Conservation (phyloP, 2,797 vertebrate species). For the Liparis tanakae region DNA sequence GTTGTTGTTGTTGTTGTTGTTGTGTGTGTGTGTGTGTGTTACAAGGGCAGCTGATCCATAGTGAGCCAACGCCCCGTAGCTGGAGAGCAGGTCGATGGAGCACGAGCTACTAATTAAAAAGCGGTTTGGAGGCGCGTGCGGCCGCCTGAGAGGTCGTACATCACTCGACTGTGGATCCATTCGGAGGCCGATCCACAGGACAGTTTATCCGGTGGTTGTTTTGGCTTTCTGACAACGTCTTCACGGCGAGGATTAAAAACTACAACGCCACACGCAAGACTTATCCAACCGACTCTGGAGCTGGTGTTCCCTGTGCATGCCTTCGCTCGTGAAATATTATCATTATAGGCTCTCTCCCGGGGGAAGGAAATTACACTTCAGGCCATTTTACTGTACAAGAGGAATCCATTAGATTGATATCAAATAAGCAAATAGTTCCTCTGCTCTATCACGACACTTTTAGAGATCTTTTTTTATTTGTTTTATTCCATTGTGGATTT, state of each 20-base stretch:
- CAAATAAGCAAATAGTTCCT: slow-evolving; percentile 5
- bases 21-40: not conserved
- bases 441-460: slow-evolving; percentile 15
- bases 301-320: not conserved
- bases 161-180: slow-evolving; percentile 15
- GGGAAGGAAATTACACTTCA: slow-evolving; percentile 37
- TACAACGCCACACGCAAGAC: slow-evolving; percentile 2
- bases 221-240: not conserved
- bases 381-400: not conserved
- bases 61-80: slow-evolving; percentile 54
- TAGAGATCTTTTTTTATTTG: not conserved
- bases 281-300: slow-evolving; percentile 5
- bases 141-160: slow-evolving; percentile 33
- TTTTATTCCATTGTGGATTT: slow-evolving; percentile 2
- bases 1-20: not conserved
- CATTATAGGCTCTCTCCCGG: slow-evolving; percentile 16
- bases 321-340: slow-evolving; percentile 27
- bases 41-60: slow-evolving; percentile 48
- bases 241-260: not conserved
- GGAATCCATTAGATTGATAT: slow-evolving; percentile 12
- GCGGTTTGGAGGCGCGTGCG: slow-evolving; percentile 46
- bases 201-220: not conserved
- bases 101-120: slow-evolving; percentile 69
- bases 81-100: slow-evolving; percentile 62
- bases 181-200: not conserved